phyloP scores from a whole-genome alignment of 2,113 vertebrate genomes.

The Paracanthobrama guichenoti region DNA sequence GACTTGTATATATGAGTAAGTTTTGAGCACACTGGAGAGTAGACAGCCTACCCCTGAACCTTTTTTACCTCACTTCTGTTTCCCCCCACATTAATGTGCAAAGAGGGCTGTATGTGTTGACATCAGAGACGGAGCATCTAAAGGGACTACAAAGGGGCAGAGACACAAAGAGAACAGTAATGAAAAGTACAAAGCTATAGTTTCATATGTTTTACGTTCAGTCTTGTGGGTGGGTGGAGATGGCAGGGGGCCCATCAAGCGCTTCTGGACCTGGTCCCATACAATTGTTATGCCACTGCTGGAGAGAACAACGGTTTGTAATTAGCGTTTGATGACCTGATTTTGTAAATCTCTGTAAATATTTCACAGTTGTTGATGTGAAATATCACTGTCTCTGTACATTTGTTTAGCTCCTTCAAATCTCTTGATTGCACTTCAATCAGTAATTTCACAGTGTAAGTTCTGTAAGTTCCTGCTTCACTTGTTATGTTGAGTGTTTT shows the following conservation, averaged over 20 bases:
- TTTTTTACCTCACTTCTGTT: not conserved
- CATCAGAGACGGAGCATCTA: not conserved
- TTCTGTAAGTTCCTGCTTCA: not conserved
- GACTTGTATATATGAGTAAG: too few relatives aligned
- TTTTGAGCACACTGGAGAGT: too few relatives aligned
- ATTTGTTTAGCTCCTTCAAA: slow-evolving; percentile 21
- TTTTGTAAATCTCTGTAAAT: slow-evolving; percentile 24
- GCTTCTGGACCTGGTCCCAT: not conserved
- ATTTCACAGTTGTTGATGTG: not conserved
- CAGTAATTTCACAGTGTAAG: not conserved
- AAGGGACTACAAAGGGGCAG: not conserved
- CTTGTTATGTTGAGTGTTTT: not conserved
- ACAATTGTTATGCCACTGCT: not conserved
- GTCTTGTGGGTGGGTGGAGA: not conserved
- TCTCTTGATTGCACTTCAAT: slow-evolving; percentile 25
- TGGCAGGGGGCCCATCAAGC: not conserved
- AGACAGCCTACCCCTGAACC: not conserved
- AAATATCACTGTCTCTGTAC: slow-evolving; percentile 2
- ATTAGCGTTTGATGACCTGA: not conserved
- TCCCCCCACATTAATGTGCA: not conserved
- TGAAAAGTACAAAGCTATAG: not conserved
- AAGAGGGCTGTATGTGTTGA: not conserved
- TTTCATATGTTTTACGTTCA: not conserved
- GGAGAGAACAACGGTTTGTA: slow-evolving; percentile 9
- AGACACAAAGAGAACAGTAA: not conserved